phyloP scores from a whole-genome alignment of 2,113 vertebrate genomes.

The Lates calcarifer region DNA sequence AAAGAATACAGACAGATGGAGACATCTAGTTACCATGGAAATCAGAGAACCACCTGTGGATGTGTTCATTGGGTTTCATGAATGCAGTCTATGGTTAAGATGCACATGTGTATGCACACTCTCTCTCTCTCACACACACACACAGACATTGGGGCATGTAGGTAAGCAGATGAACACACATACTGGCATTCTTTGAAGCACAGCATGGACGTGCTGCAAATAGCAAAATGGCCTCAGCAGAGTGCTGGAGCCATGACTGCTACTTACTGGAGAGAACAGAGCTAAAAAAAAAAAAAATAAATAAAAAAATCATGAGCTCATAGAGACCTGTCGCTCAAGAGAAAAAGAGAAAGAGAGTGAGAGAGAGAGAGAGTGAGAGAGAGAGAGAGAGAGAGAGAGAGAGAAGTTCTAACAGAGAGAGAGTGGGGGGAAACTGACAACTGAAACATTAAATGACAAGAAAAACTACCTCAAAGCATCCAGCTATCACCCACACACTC shows the following conservation, averaged over 20 bases:
- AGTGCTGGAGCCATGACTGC: neutral
- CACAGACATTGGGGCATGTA: neutral
- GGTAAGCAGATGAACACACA: conserved; percentile 12
- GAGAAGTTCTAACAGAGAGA: neutral
- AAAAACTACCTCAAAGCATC: neutral
- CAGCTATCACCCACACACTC: neutral
- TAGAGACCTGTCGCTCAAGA: conserved; percentile 17
- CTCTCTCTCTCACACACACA: neutral
- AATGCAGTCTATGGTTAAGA: neutral
- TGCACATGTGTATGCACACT: neutral
- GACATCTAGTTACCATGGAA: conserved; percentile 48
- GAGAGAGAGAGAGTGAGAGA: neutral
- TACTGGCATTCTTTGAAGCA: conserved; percentile 10
- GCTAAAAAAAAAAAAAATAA: neutral
- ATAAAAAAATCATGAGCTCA: neutral
- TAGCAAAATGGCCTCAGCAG: conserved; percentile 50
- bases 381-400: neutral
- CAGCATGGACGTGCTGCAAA: conserved; percentile 18
- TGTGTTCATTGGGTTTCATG: conserved; percentile 31
- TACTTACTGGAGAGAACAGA: neutral
- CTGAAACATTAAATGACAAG: neutral
- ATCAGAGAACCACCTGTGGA: conserved; percentile 51
- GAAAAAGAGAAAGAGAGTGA: too few species aligned
- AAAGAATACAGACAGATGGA: conserved; percentile 5
- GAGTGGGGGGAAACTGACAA: neutral